These are phyloP conservation scores for Puffinus mauretanicus DNA, from an alignment of 2,113 vertebrate genomes.

Conservation along the genomic window DNA sequence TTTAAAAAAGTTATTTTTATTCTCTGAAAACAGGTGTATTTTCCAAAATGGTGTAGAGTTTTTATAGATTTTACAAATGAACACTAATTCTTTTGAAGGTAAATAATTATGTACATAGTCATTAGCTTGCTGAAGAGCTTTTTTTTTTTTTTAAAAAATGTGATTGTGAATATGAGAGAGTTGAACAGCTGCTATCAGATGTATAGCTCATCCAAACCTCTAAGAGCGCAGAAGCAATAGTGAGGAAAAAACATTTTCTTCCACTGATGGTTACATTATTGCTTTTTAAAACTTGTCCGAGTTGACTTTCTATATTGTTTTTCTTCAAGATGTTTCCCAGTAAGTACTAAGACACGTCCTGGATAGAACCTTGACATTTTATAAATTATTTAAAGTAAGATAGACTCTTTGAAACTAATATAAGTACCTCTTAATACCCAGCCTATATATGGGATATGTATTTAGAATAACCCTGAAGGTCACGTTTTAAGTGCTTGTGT, in stretches of 20 bases:
- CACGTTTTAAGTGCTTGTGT: not conserved
- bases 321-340: not conserved
- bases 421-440: not conserved
- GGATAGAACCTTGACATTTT: not conserved
- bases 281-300: not conserved
- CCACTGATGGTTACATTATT: not conserved
- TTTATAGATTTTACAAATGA: not conserved
- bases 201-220: not conserved
- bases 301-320: not conserved
- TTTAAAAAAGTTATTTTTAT: not conserved
- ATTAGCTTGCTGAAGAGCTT: not conserved
- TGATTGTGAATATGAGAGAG: not conserved
- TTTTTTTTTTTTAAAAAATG: not conserved
- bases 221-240: fast-evolving
- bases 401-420: not conserved
- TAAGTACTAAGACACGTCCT: not conserved
- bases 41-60: not conserved
- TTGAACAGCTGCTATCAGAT: not conserved
- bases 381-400: not conserved
- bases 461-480: not conserved
- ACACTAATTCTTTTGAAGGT: not conserved
- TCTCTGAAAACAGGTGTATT: not conserved
- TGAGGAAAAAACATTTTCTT: not conserved
- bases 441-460: not conserved
- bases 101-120: not conserved